Evolutionary conservation across 2,797 vertebrate species (phyloP).

Genomic region (Lophura swinhoii): DNA sequence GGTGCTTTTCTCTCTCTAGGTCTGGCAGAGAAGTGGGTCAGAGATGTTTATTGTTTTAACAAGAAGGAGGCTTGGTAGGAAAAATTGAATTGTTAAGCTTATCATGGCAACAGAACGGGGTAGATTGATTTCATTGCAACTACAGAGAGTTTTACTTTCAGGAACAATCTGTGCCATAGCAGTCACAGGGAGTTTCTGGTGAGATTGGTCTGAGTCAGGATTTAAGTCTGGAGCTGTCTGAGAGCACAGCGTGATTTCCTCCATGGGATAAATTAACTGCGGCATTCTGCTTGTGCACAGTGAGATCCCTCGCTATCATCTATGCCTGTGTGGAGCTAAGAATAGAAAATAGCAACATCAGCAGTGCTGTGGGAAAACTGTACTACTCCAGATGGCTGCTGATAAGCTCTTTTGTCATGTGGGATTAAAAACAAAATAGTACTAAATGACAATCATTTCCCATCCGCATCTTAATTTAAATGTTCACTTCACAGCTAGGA

Average conservation of each 20-base stretch:
- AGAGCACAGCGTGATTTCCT: conserved; percentile 67
- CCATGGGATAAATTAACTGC: conserved; percentile 55
- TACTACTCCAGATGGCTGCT: conserved; percentile 63
- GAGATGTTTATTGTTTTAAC: background rate
- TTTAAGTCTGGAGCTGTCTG: conserved; percentile 63
- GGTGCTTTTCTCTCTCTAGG: background rate
- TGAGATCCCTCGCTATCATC: conserved; percentile 40
- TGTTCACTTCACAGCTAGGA: background rate
- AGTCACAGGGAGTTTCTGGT: conserved; percentile 52
- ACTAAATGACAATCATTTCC: background rate
- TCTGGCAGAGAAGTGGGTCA: background rate
- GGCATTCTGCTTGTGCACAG: conserved; percentile 56
- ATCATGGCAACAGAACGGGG: background rate
- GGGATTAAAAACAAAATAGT: conserved; percentile 30
- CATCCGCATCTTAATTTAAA: background rate
- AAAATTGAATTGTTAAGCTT: background rate
- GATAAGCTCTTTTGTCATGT: conserved; percentile 37
- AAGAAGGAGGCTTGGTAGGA: background rate
- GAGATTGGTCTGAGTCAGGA: conserved; percentile 53
- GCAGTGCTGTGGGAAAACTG: conserved; percentile 69
- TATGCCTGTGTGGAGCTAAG: conserved; percentile 52
- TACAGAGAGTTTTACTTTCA: conserved; percentile 36
- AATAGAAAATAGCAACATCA: conserved; percentile 72
- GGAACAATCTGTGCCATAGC: conserved; percentile 37
- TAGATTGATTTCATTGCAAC: conserved; percentile 26